phyloP scores from a whole-genome alignment of 2,888 invertebrate species.

The Clistopyga incitator region DNA sequence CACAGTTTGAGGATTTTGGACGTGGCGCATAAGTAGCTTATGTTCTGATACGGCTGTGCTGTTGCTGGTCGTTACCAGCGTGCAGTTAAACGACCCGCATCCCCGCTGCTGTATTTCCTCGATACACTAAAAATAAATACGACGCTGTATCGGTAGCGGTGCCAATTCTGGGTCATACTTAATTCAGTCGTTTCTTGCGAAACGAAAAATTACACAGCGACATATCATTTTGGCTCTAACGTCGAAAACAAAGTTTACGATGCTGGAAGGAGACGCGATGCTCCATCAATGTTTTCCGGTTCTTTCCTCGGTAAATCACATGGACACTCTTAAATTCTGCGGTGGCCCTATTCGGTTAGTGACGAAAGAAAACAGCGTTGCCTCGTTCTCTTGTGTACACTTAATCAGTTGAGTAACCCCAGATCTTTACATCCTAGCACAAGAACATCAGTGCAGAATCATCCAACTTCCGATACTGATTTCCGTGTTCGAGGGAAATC shows the following conservation, averaged over 20 bases:
- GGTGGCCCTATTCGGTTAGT: not conserved
- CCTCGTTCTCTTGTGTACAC: not conserved
- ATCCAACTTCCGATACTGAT: not conserved
- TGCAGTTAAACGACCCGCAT: constrained; percentile 59
- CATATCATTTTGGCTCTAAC: constrained; percentile 4
- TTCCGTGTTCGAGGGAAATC: not conserved
- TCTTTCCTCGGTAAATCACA: not conserved
- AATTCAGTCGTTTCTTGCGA: not conserved
- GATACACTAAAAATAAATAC: constrained; percentile 1
- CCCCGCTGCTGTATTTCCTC: constrained; percentile 16
- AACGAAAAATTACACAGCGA: constrained; percentile 10
- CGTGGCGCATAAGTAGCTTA: constrained; percentile 6
- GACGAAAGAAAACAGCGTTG: not conserved
- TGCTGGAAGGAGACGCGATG: not conserved
- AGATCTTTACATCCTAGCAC: not conserved
- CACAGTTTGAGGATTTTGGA: constrained; percentile 25
- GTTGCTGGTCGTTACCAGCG: constrained; percentile 52
- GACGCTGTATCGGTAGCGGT: not conserved
- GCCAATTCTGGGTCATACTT: constrained; percentile 19
- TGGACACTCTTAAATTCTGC: too few species aligned
- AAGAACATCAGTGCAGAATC: not conserved
- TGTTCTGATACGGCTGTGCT: constrained; percentile 8
- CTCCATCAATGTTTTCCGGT: not conserved
- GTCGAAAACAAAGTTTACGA: not conserved
- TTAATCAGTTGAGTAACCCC: not conserved